Evolutionary conservation across 2,113 vertebrate genomes (phyloP).

Genomic region (Carassius carassius): DNA sequence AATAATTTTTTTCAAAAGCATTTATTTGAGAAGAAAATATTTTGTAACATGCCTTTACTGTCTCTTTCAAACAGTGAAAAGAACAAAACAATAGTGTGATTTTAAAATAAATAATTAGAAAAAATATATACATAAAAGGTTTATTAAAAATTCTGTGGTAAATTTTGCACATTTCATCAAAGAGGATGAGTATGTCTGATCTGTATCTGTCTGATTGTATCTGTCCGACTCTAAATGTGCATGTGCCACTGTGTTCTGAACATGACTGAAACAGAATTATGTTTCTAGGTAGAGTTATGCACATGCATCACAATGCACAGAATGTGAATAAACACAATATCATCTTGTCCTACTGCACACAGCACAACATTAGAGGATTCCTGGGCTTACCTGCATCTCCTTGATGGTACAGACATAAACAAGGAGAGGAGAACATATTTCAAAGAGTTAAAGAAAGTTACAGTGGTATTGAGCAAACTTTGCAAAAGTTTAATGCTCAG

Average conservation of each 20-base stretch:
- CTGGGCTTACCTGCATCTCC: slow-evolving; percentile 94
- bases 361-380: slow-evolving; percentile 50
- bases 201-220: neutral
- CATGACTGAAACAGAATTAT: neutral
- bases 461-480: slow-evolving; percentile 28
- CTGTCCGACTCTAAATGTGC: neutral
- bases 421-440: slow-evolving; percentile 81
- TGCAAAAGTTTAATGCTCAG: too few relatives aligned
- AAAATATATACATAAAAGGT: neutral
- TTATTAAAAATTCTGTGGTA: neutral
- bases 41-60: too few relatives aligned
- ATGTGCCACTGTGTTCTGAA: neutral
- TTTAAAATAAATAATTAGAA: neutral
- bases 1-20: too few relatives aligned
- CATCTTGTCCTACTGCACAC: slow-evolving; percentile 44
- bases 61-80: neutral
- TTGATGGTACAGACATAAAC: slow-evolving; percentile 83
- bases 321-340: neutral
- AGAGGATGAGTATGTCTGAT: neutral
- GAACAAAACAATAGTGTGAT: neutral
- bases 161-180: neutral
- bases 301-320: slow-evolving; percentile 24
- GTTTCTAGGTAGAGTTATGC: neutral
- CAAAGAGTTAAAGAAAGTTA: slow-evolving; percentile 53
- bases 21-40: too few relatives aligned